Evolutionary conservation across 2,888 invertebrate species (phyloP).

Genomic region (Zygaena filipendulae): DNA sequence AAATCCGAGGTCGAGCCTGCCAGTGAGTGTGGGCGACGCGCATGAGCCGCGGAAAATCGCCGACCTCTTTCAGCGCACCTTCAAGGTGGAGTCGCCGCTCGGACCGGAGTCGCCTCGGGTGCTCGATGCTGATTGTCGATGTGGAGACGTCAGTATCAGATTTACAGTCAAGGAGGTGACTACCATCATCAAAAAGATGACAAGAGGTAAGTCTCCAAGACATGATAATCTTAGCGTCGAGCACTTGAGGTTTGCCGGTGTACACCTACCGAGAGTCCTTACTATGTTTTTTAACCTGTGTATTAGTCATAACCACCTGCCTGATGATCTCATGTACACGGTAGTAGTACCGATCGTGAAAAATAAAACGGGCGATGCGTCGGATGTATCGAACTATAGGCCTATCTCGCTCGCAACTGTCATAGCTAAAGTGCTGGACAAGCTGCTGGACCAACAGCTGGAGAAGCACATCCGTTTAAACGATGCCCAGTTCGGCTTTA

Average conservation of each 20-base stretch:
- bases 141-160: no score
- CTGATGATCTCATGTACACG: constrained; percentile 7
- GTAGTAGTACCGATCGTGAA: constrained; percentile 13
- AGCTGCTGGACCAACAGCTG: constrained; percentile 14
- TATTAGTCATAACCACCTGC: no score
- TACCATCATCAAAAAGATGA: no score
- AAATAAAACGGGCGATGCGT: constrained; percentile 14
- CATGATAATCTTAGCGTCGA: constrained; percentile 6
- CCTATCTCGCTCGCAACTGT: constrained; percentile 4
- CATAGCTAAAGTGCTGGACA: constrained; percentile 14
- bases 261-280: constrained; percentile 4
- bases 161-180: no score
- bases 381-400: constrained; percentile 15
- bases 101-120: no score
- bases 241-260: constrained; percentile 7
- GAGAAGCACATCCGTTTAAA: constrained; percentile 12
- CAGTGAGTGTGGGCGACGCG: no score
- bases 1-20: no score
- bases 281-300: constrained; percentile 3
- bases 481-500: constrained; percentile 19
- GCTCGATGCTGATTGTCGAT: no score
- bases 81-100: no score
- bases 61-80: no score
- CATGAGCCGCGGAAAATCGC: no score
- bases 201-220: no score